phyloP scores from a whole-genome alignment of 2,797 vertebrate species.

The Macropodus opercularis region DNA sequence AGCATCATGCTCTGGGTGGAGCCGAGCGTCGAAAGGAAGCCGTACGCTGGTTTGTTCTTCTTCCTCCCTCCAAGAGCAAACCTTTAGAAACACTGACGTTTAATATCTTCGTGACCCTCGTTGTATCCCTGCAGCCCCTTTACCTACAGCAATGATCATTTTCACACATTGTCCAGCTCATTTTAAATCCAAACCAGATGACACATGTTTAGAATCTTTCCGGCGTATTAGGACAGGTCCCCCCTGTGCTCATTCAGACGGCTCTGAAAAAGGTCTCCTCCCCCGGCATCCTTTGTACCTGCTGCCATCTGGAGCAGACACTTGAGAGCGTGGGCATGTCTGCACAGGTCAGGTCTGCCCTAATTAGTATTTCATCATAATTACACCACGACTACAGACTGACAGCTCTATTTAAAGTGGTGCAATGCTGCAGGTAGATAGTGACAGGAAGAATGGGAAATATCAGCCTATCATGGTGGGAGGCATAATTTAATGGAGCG shows the following conservation, averaged over 20 bases:
- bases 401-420: conserved; percentile 73
- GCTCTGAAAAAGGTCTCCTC: conserved; percentile 54
- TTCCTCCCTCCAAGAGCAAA: too few species aligned
- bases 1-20: too few species aligned
- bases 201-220: conserved; percentile 49
- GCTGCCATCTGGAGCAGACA: conserved; percentile 76
- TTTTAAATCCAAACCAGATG: conserved; percentile 45
- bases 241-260: conserved; percentile 34
- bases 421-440: conserved; percentile 47
- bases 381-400: conserved; percentile 64
- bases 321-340: conserved; percentile 64
- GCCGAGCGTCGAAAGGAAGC: too few species aligned
- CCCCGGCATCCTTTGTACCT: conserved; percentile 64
- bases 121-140: too few species aligned
- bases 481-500: conserved; percentile 11
- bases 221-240: conserved; percentile 34
- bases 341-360: conserved; percentile 66
- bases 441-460: conserved; percentile 37
- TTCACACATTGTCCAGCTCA: conserved; percentile 11
- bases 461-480: conserved; percentile 19
- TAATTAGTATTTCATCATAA: conserved; percentile 81
- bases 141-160: conserved; percentile 2
- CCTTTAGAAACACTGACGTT: too few species aligned
- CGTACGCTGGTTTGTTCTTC: too few species aligned
- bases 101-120: too few species aligned